Percentiles rank a stretch among this genome's conserved stretches.
Conservation (phyloP, 2,888 invertebrate species). For the Thelaira solivaga region DNA sequence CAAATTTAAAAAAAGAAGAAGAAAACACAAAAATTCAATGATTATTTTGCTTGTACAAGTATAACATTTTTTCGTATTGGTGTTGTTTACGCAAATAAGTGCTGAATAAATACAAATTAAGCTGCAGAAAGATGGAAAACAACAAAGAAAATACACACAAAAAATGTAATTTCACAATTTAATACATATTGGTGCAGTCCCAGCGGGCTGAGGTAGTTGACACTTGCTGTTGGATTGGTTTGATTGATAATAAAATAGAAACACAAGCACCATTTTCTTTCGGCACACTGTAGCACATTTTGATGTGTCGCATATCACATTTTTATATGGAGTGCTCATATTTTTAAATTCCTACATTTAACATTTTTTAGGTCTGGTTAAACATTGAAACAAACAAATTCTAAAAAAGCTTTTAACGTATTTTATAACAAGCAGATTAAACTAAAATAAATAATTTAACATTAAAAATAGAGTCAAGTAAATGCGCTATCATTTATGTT, state of each 20-base stretch:
- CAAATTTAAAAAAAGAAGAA: background rate
- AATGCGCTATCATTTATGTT: too few species aligned
- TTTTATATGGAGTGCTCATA: too few species aligned
- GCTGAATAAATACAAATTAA: slow-evolving; percentile 55
- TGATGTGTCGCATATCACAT: too few species aligned
- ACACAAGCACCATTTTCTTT: background rate
- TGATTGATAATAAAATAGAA: slow-evolving; percentile 38
- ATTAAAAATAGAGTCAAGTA: too few species aligned
- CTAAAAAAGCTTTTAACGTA: too few species aligned
- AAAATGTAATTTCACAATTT: slow-evolving; percentile 59
- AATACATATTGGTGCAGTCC: slow-evolving; percentile 61
- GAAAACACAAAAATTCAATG: slow-evolving; percentile 38
- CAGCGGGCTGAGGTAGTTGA: background rate
- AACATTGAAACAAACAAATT: too few species aligned
- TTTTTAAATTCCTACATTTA: too few species aligned
- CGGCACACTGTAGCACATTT: too few species aligned
- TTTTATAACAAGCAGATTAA: too few species aligned
- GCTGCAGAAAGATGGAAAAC: slow-evolving; percentile 43
- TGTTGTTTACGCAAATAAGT: slow-evolving; percentile 51
- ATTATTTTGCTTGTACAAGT: slow-evolving; percentile 41
- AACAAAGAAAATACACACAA: slow-evolving; percentile 7
- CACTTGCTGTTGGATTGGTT: slow-evolving; percentile 7
- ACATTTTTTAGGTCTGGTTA: too few species aligned
- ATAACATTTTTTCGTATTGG: slow-evolving; percentile 36
- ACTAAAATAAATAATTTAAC: too few species aligned